Base-by-base conservation (phyloP, 2,888 invertebrate genomes). In the Tipula confusa region DNA sequence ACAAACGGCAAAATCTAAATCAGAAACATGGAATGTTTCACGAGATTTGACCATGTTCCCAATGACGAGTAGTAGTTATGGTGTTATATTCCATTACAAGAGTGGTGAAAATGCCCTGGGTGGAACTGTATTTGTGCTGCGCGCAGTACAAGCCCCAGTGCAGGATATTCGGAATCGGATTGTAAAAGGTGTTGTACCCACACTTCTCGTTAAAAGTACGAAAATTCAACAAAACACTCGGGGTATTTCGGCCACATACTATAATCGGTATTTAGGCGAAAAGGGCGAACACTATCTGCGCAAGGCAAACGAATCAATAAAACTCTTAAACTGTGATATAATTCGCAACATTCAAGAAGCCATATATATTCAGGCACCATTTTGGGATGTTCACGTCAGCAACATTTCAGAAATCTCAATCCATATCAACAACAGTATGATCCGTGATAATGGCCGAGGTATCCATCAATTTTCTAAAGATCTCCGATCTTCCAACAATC, bases 401-500 rank as follows among this genome's bases (percentile, higher is more conserved):
- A 97, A 97, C 87, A 92, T 98, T 83, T 96, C 97, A 0, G 97
- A 97, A 91, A 94, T 98, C 82, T 94, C 95, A 0, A 93, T 98
- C 85, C 96, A 96, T 90, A 92, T 99, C 1, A 97, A 98, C 86
- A 93, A 93, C 86, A 95, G 95, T 83, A 90, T 95, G 84, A 95
- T 99, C 48, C 93, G 93, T 0, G 95, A 96, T 86, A 99, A 99
- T 88, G 95, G 95, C 0, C 93, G 92, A 88, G 97, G 98, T 13
- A 93, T 98, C 85, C 92, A 93, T 84, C 98, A 98, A 86, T 95
- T 96, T 86, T 97, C 97, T 79, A 93, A 97, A 87, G 98, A 99
- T 89, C 93, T 99, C 86, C 93, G 98, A 86, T 95, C 97, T 85
- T 98, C 98, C 0, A 99, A 99, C 87, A 99, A 99, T 90, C 91